phyloP scores from a whole-genome alignment of 2,797 vertebrate genomes.

The Lerista edwardsae region DNA sequence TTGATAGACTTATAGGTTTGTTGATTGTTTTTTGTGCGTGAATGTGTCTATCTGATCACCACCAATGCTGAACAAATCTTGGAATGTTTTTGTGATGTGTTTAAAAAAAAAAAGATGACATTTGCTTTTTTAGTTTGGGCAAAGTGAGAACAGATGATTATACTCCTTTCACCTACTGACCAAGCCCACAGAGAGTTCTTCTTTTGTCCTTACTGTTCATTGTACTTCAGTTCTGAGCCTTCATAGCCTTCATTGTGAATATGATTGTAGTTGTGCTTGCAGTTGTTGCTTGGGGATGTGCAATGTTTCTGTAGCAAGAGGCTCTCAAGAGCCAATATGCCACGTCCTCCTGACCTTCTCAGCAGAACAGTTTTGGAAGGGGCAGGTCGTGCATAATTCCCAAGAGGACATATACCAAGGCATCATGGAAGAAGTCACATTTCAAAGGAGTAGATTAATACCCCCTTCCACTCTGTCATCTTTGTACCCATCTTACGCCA shows the following conservation, averaged over 20 bases:
- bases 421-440: background rate
- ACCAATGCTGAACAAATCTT: background rate
- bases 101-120: background rate
- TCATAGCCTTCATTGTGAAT: background rate
- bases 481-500: background rate
- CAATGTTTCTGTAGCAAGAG: background rate
- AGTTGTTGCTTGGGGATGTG: background rate
- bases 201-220: background rate
- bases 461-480: background rate
- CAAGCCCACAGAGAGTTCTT: background rate
- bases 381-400: background rate
- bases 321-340: constrained; percentile 21
- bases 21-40: background rate
- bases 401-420: background rate
- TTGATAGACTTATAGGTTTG: background rate
- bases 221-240: background rate
- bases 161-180: background rate
- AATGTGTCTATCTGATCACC: background rate
- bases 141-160: background rate
- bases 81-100: background rate
- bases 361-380: background rate
- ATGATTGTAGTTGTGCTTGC: background rate
- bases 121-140: background rate
- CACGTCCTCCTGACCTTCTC: background rate
- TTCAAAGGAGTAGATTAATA: background rate